These are phyloP conservation scores for Dallia pectoralis DNA, from an alignment of 2,797 vertebrate species.

Conservation along the genomic window DNA sequence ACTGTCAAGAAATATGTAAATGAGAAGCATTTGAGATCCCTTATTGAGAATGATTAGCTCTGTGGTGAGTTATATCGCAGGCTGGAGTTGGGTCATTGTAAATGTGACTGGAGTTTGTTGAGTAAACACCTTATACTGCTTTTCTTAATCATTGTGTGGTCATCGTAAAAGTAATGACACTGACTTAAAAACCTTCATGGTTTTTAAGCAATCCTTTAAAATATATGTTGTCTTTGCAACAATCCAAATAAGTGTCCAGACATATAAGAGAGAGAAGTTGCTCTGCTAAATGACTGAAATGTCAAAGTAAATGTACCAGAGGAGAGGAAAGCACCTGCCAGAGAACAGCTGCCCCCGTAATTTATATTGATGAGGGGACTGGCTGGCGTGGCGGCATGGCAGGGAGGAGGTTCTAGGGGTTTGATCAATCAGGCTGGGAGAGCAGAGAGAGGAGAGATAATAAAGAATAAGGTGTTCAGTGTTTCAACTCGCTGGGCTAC, in stretches of 20 bases:
- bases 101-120: constrained; percentile 9
- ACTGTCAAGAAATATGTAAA: constrained; percentile 50
- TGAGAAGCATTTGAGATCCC: constrained; percentile 55
- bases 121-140: no score
- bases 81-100: constrained; percentile 39
- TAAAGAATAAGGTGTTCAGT: constrained; percentile 51
- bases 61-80: constrained; percentile 46
- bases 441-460: constrained; percentile 61
- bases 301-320: constrained; percentile 7
- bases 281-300: constrained; percentile 11
- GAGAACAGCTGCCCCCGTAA: constrained; percentile 78
- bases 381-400: constrained; percentile 37
- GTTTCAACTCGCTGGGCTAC: constrained; percentile 62
- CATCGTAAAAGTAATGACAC: no score
- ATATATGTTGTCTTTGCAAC: no score
- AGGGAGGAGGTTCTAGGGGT: constrained; percentile 71
- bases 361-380: constrained; percentile 79
- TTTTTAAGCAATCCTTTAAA: no score
- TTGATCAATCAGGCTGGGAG: constrained; percentile 76
- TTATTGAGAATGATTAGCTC: constrained; percentile 57
- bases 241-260: constrained; percentile 18
- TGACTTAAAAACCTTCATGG: no score
- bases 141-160: no score
- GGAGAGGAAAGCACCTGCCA: constrained; percentile 61
- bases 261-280: constrained; percentile 14